Evolutionary conservation across 2,113 vertebrate genomes (phyloP), one percentile per base, ranked within the genome.

Genomic region (Cochlearius cochlearius): DNA sequence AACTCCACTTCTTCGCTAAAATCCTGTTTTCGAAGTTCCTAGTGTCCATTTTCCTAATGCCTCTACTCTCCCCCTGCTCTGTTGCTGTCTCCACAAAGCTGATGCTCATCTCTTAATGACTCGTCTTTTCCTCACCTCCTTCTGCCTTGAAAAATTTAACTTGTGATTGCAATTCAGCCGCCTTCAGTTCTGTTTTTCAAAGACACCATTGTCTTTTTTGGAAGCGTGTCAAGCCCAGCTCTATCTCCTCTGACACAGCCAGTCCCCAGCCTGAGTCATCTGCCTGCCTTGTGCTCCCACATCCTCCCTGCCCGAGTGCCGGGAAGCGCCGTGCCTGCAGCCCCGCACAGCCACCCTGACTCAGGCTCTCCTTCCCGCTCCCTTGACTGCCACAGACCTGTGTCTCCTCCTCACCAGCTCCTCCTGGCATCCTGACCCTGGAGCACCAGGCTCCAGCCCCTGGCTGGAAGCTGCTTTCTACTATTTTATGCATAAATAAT

Each of bases 211-310:
- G 94, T 90, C 36, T 86, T 27, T 50, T 88, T 47, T 63, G 88
- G 72, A 55, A 34, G 47, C 0, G 0, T 38, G 45, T 73, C 74
- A 83, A 93, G 85, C 77, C 43, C 89, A 87, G 76, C 77, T 78
- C 78, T 50, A 41, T 36, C 67, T 93, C 87, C 74, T 81, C 36
- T 88, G 86, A 88, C 75, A 86, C 47, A 93, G 64, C 72, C 88
- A 63, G 60, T 74, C 86, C 78, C 74, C 72, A 82, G 59, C 63
- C 72, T 86, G 96, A 96, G 72, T 94, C 92, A 96, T 14, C 88
- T 49, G 78, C 92, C 83, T 93, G 74, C 88, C 93, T 60, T 64
- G 81, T 45, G 74, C 92, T 88, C 81, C 78, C 85, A 73, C 93
- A 75, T 52, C 84, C 87, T 91, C 93, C 68, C 49, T 12, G 38